Evolutionary conservation across 2,888 invertebrate genomes (phyloP).

Genomic region (Epinotia ramella): DNA sequence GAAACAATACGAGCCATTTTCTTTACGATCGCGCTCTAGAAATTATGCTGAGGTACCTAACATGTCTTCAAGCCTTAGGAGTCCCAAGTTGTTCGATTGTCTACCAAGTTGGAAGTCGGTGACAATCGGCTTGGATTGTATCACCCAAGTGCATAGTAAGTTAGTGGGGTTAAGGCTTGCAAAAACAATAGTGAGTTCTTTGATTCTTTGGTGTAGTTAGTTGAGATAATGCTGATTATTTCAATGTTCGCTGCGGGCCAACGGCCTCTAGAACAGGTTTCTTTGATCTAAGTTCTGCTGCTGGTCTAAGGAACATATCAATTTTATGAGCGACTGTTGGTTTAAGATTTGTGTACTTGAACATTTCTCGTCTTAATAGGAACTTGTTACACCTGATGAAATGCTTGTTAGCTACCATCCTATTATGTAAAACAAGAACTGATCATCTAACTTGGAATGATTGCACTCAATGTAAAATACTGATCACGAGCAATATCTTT

Average conservation of each 20-base stretch:
- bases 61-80: neutral
- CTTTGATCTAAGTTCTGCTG: conserved; percentile 30
- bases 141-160: neutral
- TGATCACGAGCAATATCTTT: neutral
- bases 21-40: too few species aligned
- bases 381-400: neutral
- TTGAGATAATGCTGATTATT: conserved; percentile 27
- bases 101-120: neutral
- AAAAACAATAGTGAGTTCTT: neutral
- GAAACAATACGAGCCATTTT: neutral
- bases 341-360: neutral
- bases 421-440: neutral
- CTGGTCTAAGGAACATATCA: conserved; percentile 14
- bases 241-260: conserved; percentile 22
- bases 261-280: conserved; percentile 32
- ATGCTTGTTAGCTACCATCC: neutral
- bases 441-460: neutral
- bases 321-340: neutral
- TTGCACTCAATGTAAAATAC: neutral
- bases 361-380: neutral
- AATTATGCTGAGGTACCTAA: too few species aligned
- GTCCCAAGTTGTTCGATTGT: neutral
- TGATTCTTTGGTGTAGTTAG: neutral
- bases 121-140: neutral
- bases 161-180: conserved; percentile 1